These are phyloP conservation scores for Amiota mariae DNA, from an alignment of 2,888 invertebrate genomes.

Conservation along the genomic window DNA sequence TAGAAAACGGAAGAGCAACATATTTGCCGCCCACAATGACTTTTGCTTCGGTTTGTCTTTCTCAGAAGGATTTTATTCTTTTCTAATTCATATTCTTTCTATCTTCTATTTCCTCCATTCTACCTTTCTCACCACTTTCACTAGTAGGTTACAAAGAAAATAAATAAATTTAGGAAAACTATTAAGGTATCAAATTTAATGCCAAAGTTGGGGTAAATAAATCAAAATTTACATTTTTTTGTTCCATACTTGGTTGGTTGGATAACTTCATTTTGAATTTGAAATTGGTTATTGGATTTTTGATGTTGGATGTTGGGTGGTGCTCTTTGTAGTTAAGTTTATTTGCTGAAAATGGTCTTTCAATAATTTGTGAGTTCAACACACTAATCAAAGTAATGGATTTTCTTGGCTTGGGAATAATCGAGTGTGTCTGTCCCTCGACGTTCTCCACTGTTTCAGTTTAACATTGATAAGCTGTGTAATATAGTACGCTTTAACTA, in stretches of 20 bases:
- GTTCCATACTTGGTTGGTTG: too few species aligned
- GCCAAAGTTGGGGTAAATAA: background rate
- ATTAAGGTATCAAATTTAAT: constrained; percentile 16
- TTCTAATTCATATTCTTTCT: too few species aligned
- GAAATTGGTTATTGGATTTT: background rate
- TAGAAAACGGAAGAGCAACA: too few species aligned
- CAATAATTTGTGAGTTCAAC: background rate
- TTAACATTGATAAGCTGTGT: constrained; percentile 12
- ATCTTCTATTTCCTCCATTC: too few species aligned
- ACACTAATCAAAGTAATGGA: too few species aligned
- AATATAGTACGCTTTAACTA: constrained; percentile 3
- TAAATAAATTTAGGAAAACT: constrained; percentile 6
- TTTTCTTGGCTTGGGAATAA: background rate
- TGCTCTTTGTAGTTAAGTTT: background rate
- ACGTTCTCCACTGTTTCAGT: background rate
- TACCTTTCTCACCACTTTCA: too few species aligned
- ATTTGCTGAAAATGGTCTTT: background rate
- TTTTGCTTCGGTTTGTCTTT: too few species aligned
- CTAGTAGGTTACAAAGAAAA: too few species aligned
- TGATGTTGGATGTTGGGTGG: background rate
- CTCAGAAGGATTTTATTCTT: too few species aligned
- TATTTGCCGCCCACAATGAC: too few species aligned
- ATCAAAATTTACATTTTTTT: constrained; percentile 2
- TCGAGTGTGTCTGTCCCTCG: too few species aligned
- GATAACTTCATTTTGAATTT: too few species aligned